phyloP scores from a whole-genome alignment of 2,888 invertebrate genomes.

The Gryllus longicercus region DNA sequence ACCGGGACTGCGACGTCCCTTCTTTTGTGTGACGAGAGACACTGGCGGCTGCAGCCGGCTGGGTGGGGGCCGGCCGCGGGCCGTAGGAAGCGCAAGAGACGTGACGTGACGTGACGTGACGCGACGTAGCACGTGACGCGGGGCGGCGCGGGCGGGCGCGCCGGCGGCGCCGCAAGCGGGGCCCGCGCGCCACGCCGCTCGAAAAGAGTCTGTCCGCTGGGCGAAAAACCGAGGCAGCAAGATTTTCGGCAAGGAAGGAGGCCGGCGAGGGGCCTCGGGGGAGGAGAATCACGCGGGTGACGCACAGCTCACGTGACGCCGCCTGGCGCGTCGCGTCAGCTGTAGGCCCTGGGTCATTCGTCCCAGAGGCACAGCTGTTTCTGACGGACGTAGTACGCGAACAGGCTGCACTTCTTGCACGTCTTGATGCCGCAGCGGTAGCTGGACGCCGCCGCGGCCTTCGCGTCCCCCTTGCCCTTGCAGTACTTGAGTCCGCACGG shows the following conservation, averaged over 20 bases:
- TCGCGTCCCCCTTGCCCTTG: slow-evolving; percentile 59
- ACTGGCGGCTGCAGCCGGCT: neutral
- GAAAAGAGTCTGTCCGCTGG: neutral
- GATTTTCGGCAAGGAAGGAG: neutral
- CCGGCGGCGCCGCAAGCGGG: neutral
- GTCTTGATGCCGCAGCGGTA: slow-evolving; percentile 96
- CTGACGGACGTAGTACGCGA: slow-evolving; percentile 78
- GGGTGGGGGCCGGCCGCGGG: too few species aligned
- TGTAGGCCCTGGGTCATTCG: slow-evolving; percentile 55
- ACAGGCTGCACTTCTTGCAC: slow-evolving; percentile 84
- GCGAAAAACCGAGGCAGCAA: neutral
- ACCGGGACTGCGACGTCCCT: neutral
- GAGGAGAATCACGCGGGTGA: neutral
- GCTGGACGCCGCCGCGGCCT: slow-evolving; percentile 60
- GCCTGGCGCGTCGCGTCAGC: neutral
- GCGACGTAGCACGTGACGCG: too few species aligned
- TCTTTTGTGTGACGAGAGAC: neutral
- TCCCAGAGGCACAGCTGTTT: slow-evolving; percentile 81
- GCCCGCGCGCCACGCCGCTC: too few species aligned
- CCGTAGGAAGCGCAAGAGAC: too few species aligned
- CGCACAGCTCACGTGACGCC: slow-evolving; percentile 4
- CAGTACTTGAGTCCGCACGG: slow-evolving; percentile 95
- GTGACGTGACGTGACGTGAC: too few species aligned
- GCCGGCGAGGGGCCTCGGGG: neutral
- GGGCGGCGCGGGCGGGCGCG: neutral